Conservation (phyloP, 2,113 vertebrate genomes). For the Gila orcuttii region DNA sequence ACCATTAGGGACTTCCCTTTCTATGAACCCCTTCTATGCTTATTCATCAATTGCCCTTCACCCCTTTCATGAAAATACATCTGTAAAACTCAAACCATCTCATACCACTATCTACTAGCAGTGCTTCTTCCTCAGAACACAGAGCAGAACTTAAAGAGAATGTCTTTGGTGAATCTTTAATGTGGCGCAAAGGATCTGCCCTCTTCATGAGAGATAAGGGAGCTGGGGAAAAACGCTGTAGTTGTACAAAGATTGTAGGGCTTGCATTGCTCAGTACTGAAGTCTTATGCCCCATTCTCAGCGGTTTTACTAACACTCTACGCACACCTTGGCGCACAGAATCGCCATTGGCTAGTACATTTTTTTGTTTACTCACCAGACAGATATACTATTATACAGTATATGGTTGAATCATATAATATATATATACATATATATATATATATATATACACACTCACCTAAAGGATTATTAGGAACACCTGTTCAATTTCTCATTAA, state of each 20-base stretch:
- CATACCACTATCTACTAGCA: background rate
- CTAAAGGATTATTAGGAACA: too few relatives aligned
- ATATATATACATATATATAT: too few relatives aligned
- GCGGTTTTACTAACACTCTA: background rate
- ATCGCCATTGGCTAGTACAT: too few relatives aligned
- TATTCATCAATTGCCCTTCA: conserved; percentile 26
- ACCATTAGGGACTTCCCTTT: conserved; percentile 72
- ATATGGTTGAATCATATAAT: too few relatives aligned
- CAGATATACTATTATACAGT: too few relatives aligned
- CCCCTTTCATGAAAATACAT: conserved; percentile 32
- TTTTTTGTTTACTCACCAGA: too few relatives aligned
- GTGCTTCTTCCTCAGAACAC: conserved; percentile 15
- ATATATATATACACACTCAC: too few relatives aligned
- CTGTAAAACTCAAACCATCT: conserved; percentile 14
- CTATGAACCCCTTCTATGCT: conserved; percentile 64
- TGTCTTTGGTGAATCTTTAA: conserved; percentile 40
- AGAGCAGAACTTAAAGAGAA: conserved; percentile 4
- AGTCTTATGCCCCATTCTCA: background rate
- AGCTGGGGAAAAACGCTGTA: background rate
- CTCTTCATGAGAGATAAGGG: conserved; percentile 24
- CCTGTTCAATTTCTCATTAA: too few relatives aligned
- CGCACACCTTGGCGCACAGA: too few relatives aligned
- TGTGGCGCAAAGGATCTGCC: conserved; percentile 20
- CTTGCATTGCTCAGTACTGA: conserved; percentile 9
- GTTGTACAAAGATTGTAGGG: background rate